Conservation (phyloP, 2,797 vertebrate genomes). For the Rhinogobio ventralis region DNA sequence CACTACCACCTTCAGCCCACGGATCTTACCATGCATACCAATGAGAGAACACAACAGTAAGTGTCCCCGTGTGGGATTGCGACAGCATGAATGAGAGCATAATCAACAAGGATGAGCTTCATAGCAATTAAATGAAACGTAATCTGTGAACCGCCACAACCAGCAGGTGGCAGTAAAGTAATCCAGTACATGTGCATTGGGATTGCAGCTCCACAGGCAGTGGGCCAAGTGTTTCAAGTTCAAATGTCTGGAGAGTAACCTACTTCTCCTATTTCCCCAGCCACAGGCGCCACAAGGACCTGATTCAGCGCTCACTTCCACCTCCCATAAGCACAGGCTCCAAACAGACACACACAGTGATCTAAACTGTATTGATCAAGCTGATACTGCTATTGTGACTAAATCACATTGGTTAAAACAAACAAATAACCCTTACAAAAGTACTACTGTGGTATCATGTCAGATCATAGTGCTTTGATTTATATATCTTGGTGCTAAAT, state of each 20-base stretch:
- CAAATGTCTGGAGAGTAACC: constrained; percentile 62
- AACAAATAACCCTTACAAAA: constrained; percentile 29
- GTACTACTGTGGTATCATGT: not conserved
- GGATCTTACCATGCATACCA: constrained; percentile 61
- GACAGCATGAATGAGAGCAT: not conserved
- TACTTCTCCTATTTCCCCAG: constrained; percentile 54
- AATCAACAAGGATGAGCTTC: not conserved
- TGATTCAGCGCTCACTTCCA: constrained; percentile 45
- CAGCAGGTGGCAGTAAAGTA: constrained; percentile 66
- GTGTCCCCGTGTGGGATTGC: not conserved
- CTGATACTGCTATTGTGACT: constrained; percentile 36
- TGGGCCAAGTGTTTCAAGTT: constrained; percentile 59
- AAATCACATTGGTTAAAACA: constrained; percentile 33
- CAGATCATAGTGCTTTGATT: not conserved
- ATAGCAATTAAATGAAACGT: not conserved
- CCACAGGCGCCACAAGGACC: constrained; percentile 54
- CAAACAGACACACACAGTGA: constrained; percentile 40
- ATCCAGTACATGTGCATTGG: constrained; percentile 42
- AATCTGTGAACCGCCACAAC: not conserved
- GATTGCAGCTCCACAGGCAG: constrained; percentile 42
- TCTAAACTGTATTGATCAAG: constrained; percentile 38
- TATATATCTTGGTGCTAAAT: not conserved
- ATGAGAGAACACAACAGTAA: constrained; percentile 27
- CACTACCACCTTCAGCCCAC: constrained; percentile 60
- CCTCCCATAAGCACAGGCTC: constrained; percentile 40